Evolutionary conservation across 1,140 invertebrate genomes (phyloP), one percentile per base, ranked within the genome.

Genomic region (Cylas formicarius): DNA sequence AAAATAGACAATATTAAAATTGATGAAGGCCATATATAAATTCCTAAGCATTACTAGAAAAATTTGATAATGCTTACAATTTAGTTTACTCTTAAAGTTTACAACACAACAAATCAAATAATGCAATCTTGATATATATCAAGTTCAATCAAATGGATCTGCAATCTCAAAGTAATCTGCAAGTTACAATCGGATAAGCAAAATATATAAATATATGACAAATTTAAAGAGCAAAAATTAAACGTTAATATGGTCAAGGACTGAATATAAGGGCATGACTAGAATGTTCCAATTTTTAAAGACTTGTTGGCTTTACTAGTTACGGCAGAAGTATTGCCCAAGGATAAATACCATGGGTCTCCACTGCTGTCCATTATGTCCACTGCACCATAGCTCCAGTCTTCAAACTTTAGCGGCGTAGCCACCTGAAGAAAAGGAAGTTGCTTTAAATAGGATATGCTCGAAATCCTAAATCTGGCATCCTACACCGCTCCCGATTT

Each of bases 321-420:
- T 58, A 48, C 53, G 61, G 60, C 58, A 73, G 72, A 71, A 71
- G 71, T 72, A 69, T 69, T 71, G 64, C 65, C 67, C 72, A 72
- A 72, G 70, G 72, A 75, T 75, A 75, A 73, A 73, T 76, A 76
- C 74, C 74, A 74, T 76, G 72, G 67, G 70, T 71, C 70, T 63
- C 66, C n/a, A n/a, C n/a, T n/a, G n/a, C n/a, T n/a, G n/a, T n/a
- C n/a, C n/a, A n/a, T n/a, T n/a, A n/a, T n/a, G n/a, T n/a, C n/a
- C n/a, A n/a, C n/a, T n/a, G n/a, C n/a, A n/a, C n/a, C n/a, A n/a
- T n/a, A n/a, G n/a, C n/a, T n/a, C n/a, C n/a, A n/a, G n/a, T n/a
- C n/a, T n/a, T n/a, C n/a, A n/a, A n/a, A n/a, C n/a, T 48, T 52
- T 53, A 56, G 56, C 49, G 42, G 56, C 59, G 50, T 55, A 61